Evolutionary conservation across 2,113 vertebrate species (phyloP).

Genomic region (Neogale vison): DNA sequence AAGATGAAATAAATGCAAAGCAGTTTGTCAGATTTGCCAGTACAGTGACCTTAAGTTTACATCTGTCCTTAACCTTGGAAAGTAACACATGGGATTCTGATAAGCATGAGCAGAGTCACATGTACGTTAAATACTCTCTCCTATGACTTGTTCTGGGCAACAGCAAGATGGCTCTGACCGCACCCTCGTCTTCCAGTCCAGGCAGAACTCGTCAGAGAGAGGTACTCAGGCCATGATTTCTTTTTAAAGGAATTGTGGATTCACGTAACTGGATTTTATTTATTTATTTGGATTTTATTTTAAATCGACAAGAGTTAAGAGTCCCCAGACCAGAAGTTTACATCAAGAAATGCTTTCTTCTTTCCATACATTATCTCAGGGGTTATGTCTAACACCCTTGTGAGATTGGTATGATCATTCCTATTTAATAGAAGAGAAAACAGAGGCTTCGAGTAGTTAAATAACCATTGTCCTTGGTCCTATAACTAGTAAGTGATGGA

Average conservation of each 20-base stretch:
- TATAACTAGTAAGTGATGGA: background rate
- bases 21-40: background rate
- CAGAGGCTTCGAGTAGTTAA: background rate
- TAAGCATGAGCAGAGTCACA: conserved; percentile 8
- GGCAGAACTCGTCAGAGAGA: background rate
- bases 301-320: background rate
- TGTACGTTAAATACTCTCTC: background rate
- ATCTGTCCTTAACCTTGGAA: conserved; percentile 20
- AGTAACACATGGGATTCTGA: background rate
- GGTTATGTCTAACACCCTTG: background rate
- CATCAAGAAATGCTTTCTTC: background rate
- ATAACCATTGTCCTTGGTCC: background rate
- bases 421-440: background rate
- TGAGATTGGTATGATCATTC: background rate
- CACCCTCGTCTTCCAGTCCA: background rate
- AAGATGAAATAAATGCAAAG: conserved; percentile 33
- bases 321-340: background rate
- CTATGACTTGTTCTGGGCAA: background rate
- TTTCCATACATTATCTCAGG: background rate
- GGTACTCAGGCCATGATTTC: background rate
- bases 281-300: background rate
- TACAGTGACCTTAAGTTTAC: background rate
- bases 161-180: background rate
- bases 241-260: background rate
- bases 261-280: background rate